phyloP scores from a whole-genome alignment of 1,140 invertebrate species.

The Hesperophylax magnus region DNA sequence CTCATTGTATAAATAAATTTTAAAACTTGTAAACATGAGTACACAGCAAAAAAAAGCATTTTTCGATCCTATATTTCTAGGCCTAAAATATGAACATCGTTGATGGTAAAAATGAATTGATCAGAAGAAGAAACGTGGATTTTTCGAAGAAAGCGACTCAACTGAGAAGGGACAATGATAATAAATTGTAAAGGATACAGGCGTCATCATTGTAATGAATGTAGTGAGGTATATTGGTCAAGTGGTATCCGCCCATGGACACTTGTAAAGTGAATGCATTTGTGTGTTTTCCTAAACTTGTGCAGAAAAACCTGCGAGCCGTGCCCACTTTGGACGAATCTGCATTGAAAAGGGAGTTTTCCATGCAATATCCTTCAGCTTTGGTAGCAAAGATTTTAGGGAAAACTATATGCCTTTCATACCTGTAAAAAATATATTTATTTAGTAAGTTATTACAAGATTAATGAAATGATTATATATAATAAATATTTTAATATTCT shows the following conservation, averaged over 20 bases:
- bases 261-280: constrained; percentile 86
- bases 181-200: constrained; percentile 82
- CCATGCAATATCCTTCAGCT: constrained; percentile 86
- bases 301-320: constrained; percentile 83
- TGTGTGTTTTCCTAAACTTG: constrained; percentile 77
- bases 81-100: no score
- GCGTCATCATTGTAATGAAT: constrained; percentile 91
- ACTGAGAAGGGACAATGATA: no score
- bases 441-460: not conserved
- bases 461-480: not conserved
- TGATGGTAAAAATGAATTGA: no score
- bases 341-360: constrained; percentile 91
- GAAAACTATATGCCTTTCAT: constrained; percentile 89
- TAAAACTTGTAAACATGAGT: no score
- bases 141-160: no score
- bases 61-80: no score
- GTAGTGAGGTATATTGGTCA: constrained; percentile 75
- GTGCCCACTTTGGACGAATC: constrained; percentile 90
- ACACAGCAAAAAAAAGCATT: no score
- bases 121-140: no score
- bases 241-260: constrained; percentile 87
- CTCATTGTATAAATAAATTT: no score
- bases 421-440: constrained; percentile 70
- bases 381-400: constrained; percentile 90
- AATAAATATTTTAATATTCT: not conserved